phyloP scores from a whole-genome alignment of 2,113 vertebrate genomes.

The Variabilichromis moorii region DNA sequence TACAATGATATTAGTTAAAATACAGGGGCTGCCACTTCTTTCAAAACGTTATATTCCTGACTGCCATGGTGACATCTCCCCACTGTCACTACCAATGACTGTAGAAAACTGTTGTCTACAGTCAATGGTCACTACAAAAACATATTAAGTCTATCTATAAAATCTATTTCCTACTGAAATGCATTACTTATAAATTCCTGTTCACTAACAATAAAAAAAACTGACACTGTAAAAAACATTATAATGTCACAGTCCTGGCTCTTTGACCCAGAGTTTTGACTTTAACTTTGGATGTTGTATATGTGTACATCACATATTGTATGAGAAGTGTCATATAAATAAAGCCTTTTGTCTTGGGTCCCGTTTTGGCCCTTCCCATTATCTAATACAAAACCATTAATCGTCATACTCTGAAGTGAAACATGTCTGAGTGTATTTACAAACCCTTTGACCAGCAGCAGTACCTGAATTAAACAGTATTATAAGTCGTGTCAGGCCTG shows the following conservation, averaged over 20 bases:
- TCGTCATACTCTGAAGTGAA: neutral
- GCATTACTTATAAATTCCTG: neutral
- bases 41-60: neutral
- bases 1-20: neutral
- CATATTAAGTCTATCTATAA: neutral
- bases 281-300: neutral
- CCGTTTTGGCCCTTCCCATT: neutral
- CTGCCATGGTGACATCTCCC: neutral
- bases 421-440: neutral
- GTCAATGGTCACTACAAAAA: neutral
- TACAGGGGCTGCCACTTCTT: neutral
- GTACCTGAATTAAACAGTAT: neutral
- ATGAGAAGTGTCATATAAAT: neutral
- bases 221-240: neutral
- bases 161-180: neutral
- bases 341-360: neutral
- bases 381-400: neutral
- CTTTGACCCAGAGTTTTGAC: neutral
- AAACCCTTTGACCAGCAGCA: neutral
- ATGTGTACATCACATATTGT: neutral
- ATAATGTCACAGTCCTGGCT: neutral
- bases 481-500: neutral
- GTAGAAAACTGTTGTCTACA: accelerated
- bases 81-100: neutral
- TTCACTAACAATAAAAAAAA: neutral